Conservation (phyloP, 2,888 invertebrate genomes). For the Drosophila atripex region DNA sequence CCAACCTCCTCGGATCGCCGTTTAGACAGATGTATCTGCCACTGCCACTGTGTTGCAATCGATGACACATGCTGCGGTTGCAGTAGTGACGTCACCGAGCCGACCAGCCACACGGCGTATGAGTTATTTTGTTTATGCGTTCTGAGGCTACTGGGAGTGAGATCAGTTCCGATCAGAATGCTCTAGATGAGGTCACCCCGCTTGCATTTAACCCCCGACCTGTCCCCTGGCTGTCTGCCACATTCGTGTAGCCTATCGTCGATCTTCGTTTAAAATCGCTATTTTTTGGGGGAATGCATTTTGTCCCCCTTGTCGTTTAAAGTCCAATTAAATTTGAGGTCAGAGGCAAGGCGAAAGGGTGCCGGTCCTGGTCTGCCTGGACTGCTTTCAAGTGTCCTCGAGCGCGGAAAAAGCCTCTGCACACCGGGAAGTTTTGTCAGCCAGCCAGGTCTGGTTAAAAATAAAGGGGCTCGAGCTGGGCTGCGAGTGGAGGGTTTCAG, state of each 20-base stretch:
- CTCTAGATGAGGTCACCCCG: slow-evolving; percentile 19
- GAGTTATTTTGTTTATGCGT: slow-evolving; percentile 37
- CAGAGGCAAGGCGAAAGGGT: slow-evolving; percentile 1
- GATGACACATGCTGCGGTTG: slow-evolving; percentile 63
- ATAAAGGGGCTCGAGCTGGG: slow-evolving; percentile 30
- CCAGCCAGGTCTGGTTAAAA: slow-evolving; percentile 65
- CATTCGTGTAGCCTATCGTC: slow-evolving; percentile 34
- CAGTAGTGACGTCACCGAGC: slow-evolving; percentile 58
- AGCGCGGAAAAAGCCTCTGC: slow-evolving; percentile 65
- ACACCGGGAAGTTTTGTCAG: slow-evolving; percentile 69
- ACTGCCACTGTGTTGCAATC: slow-evolving; percentile 47
- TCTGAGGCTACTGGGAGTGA: slow-evolving; percentile 11
- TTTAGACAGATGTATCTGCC: slow-evolving; percentile 45
- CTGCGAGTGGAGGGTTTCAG: slow-evolving; percentile 67
- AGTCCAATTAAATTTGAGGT: slow-evolving; percentile 65
- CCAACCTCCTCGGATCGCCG: slow-evolving; percentile 40
- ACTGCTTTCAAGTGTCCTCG: slow-evolving; percentile 69
- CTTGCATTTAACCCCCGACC: background rate
- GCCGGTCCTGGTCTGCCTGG: slow-evolving; percentile 27
- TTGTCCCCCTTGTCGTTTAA: slow-evolving; percentile 51
- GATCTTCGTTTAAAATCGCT: slow-evolving; percentile 16
- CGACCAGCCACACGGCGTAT: slow-evolving; percentile 49
- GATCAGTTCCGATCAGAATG: slow-evolving; percentile 17
- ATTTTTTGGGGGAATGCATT: slow-evolving; percentile 6
- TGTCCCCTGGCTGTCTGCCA: slow-evolving; percentile 4